Conservation (phyloP, 2,113 vertebrate species). For the Nematolebias whitei region DNA sequence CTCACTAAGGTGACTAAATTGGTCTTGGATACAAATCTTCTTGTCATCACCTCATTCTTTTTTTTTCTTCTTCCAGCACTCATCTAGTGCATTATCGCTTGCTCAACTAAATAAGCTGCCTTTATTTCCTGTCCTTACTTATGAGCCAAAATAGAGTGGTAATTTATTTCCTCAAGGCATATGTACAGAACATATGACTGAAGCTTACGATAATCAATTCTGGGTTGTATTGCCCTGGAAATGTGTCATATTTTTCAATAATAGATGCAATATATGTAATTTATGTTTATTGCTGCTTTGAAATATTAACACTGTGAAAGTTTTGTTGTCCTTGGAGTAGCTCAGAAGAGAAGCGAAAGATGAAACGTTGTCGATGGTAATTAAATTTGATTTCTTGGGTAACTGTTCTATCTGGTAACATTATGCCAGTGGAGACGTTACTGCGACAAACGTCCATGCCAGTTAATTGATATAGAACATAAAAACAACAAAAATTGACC, state of each 20-base stretch:
- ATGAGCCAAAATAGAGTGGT: conserved; percentile 14
- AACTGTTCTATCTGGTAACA: conserved; percentile 45
- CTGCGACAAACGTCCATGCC: too few species aligned
- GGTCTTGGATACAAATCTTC: conserved; percentile 39
- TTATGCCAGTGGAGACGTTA: conserved; percentile 18
- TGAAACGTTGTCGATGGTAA: conserved; percentile 37
- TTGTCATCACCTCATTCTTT: too few species aligned
- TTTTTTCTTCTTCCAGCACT: conserved; percentile 16
- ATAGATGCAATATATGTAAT: conserved; percentile 21
- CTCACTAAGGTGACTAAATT: conserved; percentile 51
- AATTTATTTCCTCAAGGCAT: conserved; percentile 31
- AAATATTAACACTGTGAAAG: conserved; percentile 36
- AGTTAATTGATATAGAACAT: too few species aligned
- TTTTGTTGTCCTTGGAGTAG: conserved; percentile 15
- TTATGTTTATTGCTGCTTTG: conserved; percentile 20
- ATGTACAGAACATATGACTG: conserved; percentile 26
- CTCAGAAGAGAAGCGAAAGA: conserved; percentile 12
- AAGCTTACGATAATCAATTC: conserved; percentile 14
- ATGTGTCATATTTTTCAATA: conserved; percentile 17
- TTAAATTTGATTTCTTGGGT: conserved; percentile 26
- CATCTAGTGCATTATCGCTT: conserved; percentile 31
- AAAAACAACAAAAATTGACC: too few species aligned
- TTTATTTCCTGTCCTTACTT: conserved; percentile 17
- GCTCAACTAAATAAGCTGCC: conserved; percentile 34
- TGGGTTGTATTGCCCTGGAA: too few species aligned